A percentile compares a stretch with the other conserved stretches of the same genome.
phyloP scores from a whole-genome alignment of 1,140 invertebrate genomes.

The Piezodorus guildinii region DNA sequence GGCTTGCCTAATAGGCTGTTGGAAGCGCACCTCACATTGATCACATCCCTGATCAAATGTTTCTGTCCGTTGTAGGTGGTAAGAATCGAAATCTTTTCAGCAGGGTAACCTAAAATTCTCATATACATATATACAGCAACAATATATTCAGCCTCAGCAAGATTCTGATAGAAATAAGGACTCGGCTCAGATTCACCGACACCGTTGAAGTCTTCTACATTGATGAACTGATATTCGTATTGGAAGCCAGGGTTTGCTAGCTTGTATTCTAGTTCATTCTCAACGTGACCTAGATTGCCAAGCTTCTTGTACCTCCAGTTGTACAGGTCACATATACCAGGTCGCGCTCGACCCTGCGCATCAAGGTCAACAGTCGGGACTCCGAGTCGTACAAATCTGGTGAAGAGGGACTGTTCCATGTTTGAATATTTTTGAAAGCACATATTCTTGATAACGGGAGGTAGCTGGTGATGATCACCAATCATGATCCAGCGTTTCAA shows the following conservation, averaged over 20 bases:
- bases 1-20: constrained; percentile 96
- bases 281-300: constrained; percentile 83
- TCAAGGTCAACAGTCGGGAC: constrained; percentile 96
- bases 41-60: constrained; percentile 90
- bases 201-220: constrained; percentile 95
- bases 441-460: constrained; percentile 99
- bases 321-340: constrained; percentile 88
- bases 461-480: constrained; percentile 97
- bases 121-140: constrained; percentile 99
- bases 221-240: constrained; percentile 90
- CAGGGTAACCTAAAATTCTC: constrained; percentile 92
- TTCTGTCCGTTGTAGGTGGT: constrained; percentile 99
- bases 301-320: constrained; percentile 96
- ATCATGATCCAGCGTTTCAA: constrained; percentile 99
- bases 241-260: constrained; percentile 83
- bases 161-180: constrained; percentile 98
- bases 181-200: constrained; percentile 94
- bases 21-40: constrained; percentile 83
- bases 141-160: constrained; percentile 97
- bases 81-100: constrained; percentile 95
- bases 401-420: constrained; percentile 99
- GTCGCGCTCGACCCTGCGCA: constrained; percentile 87
- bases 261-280: constrained; percentile 68
- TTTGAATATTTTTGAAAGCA: constrained; percentile 99
- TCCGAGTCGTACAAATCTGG: constrained; percentile 86